Evolutionary conservation across 2,888 invertebrate genomes (phyloP), one percentile per base, ranked within the genome.

Genomic region (Mycalesis mineus): DNA sequence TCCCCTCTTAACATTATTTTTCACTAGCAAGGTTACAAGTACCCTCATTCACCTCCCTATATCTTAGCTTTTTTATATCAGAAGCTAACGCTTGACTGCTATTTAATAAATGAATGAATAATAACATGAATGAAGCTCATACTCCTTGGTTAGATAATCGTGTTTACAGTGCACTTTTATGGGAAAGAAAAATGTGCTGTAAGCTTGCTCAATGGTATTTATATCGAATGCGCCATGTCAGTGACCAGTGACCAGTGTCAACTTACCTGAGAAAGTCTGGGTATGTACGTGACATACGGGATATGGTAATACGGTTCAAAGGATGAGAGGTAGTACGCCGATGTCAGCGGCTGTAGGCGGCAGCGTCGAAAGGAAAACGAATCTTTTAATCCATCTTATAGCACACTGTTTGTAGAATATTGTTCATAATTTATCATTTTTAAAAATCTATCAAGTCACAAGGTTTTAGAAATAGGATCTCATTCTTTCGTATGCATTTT

Each of bases 261-360:
- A 82, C 88, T 88, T 77, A 88, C 88, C 88, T 88, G 87, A 41
- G 86, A 80, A 64, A 88, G 76, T 74, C 71, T 84, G 63, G 88
- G 88, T 72, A 80, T 76, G 69, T 88, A 88, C 66, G 82, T 71
- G 71, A 83, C 68, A 79, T 81, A 84, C 75, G 87, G 85, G 66
- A 76, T 71, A 80, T 81, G 77, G 80, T 84, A 84, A 75, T 77
- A 80, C 69, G 84, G 83, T 68, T 78, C 74, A 64, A 75, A 75
- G 65, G 84, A 78, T 60, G 84, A 77, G 68, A 84, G 75, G 82
- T 88, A 87, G 86, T 86, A 88, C 70, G 71, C 65, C 63, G 86
- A 84, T 63, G 80, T 76, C 84, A 84, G 80, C 75, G 87, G 87
- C 88, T 87, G 84, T 71, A 68, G 61, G 57, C 72, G 70, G 65